Evolutionary conservation across 2,797 vertebrate species (phyloP), one percentile per base, ranked within the genome.

Genomic region (Apodemus agrarius): DNA sequence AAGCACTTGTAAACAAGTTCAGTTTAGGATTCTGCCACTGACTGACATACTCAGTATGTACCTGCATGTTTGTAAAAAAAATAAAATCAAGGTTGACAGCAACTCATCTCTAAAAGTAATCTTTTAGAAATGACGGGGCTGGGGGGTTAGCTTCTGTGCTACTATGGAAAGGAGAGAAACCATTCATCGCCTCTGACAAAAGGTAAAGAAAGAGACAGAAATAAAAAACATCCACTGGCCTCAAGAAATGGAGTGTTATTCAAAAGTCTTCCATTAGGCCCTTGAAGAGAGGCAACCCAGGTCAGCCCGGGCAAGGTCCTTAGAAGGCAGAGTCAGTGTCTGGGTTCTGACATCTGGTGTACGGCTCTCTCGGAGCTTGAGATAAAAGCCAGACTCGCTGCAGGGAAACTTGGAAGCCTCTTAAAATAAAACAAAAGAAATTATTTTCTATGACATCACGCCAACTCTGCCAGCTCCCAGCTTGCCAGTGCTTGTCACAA

Each of bases 361-460:
- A 94, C 34, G 34, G 37, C 57, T 88, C 84, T 93, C 74, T 95
- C 52, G 76, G 54, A 94, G 82, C n/a, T 81, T 46, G 17, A 96
- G 92, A 98, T 92, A 94, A 97, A 98, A 97, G 84, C 84, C 95
- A 97, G 91, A 37, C 52, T 94, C 61, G 79, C 93, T 93, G 31
- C 16, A 46, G 89, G 85, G 81, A 95, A 95, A 96, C 94, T 97
- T 96, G 94, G 96, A 96, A 97, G 69, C 31, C 31, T 90, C 75
- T 92, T 95, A 59, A 95, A 96, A 92, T 92, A 95, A 97, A 97
- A 97, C 94, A 98, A 97, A 97, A 67, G 87, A 85, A 96, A 97
- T 97, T 96, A 72, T 95, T 96, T 92, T 94, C 87, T 81, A 96
- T 97, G 96, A 97, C 90, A 88, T 97, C 96, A 97, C 54, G 46